Evolutionary conservation across 2,888 invertebrate species (phyloP), one percentile per base, ranked within the genome.

Genomic region (Asteroscopus sphinx): DNA sequence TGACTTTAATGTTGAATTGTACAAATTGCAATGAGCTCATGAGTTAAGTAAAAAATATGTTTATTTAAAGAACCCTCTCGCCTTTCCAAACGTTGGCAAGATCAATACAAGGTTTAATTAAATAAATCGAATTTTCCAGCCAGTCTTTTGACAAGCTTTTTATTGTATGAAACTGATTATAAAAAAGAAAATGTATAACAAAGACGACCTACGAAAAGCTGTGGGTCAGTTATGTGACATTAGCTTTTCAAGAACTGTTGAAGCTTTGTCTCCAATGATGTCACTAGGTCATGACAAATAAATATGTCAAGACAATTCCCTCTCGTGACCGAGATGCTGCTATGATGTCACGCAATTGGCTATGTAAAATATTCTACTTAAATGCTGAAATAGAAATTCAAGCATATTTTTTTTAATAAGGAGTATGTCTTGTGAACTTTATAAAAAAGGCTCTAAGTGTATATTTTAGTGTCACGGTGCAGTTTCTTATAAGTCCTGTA

Each of bases 251-350:
- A 65, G 37, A 69, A 35, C 15, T 61, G 51, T 66, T 51, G 46
- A 47, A 56, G 39, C 32, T 48, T 44, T 21, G 47, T 36, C 12
- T 15, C 47, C 30, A 54, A 60, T 54, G 28, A 67, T 67, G 71
- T 67, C 45, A 72, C 15, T 67, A 36, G 75, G 75, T 66, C 62
- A 37, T 11, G 30, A 49, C 21, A 53, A 64, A 65, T 52, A 63
- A 41, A 64, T 67, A 57, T 41, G 46, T 37, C 40, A 17, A 21
- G 42, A 40, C 30, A 42, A 30, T 39, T 30, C 13, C 25, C 30
- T 49, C 42, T 62, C 7, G 30, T 35, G 40, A 36, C 16, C 26
- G 33, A 16, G 33, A 36, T 17, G 7, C 11, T 47, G 16, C 17
- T n/a, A 46, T 65, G 48, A 63, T 39, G 35, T 39, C 63, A 63